Base-by-base conservation (phyloP, 1,140 invertebrate species). In the Zaprionus africanus region DNA sequence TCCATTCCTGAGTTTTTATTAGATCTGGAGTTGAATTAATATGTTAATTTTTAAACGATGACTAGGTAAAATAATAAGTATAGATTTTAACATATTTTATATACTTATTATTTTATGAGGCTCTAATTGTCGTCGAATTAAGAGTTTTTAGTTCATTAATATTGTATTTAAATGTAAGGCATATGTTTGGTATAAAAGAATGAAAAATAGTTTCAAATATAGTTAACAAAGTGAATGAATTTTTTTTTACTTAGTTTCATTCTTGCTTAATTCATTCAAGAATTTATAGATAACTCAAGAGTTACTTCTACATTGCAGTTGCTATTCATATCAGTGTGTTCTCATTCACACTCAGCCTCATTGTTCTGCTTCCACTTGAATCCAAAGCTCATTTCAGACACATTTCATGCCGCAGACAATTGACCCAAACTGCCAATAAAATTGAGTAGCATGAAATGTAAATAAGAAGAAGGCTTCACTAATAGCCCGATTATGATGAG, bases 381-480 rank as follows among this genome's bases (percentile, higher is more conserved):
- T 70, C 22, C 60, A 41, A 69, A 63, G 43, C 59, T 63, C 19
- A 49, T 64, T 65, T 75, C 68, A 66, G 61, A 77, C 76, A 85
- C 79, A 74, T 87, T 69, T 81, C 85, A 78, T 49, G 64, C 54
- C 64, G 17, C 81, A 76, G 81, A 84, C 84, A 87, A 87, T 88
- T 88, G 84, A 88, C 84, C 84, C 85, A 84, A 90, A 84, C 85
- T 88, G 84, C 85, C 85, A 88, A 88, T 88, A 88, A 90, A 90
- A 81, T 74, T 88, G 84, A 88, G 81, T 77, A 81, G 81, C 81
- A 85, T 75, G 81, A 90, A 79, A 88, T 90, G 84, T 88, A 88
- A 88, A 88, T 90, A 90, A 84, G 78, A 88, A 79, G 71, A 90
- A 76, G 71, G 70, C 61, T 84, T n/a, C 46, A 72, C 81, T 88